A percentile compares a stretch with the other conserved stretches of the same genome.
Evolutionary conservation across 92 coral and sea anemone genomes (phyloP).

Genomic region (Palythoa grandiflora): DNA sequence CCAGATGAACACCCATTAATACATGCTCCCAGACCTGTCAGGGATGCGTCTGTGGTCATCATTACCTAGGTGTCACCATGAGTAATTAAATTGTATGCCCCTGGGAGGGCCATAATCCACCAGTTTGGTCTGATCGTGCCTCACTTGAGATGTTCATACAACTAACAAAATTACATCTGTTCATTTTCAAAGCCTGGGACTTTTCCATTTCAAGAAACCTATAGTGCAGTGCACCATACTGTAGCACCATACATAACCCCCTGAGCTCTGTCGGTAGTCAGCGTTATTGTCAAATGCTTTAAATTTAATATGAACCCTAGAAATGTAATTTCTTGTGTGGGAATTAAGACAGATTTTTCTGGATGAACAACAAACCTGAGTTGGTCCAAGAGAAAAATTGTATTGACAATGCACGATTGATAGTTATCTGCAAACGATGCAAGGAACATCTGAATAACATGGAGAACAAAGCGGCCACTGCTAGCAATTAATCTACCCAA

Average conservation of each 20-base stretch:
- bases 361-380: too few species aligned
- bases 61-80: constrained; percentile 58
- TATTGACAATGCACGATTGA: too few species aligned
- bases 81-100: constrained; percentile 53
- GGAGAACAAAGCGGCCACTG: too few species aligned
- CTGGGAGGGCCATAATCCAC: constrained; percentile 47
- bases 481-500: not conserved
- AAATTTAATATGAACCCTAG: too few species aligned
- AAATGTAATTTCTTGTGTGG: too few species aligned
- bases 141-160: not conserved
- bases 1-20: not conserved
- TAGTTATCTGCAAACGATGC: too few species aligned
- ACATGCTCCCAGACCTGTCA: constrained; percentile 47
- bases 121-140: constrained; percentile 23
- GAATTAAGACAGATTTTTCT: too few species aligned
- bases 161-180: constrained; percentile 23
- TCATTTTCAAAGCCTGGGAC: constrained; percentile 45
- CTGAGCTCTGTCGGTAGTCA: too few species aligned
- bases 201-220: constrained; percentile 50
- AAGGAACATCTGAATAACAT: too few species aligned
- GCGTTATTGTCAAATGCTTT: too few species aligned
- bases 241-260: constrained; percentile 62
- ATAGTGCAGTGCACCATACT: constrained; percentile 39
- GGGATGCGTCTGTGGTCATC: constrained; percentile 65
- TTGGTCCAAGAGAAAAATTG: too few species aligned